These are phyloP conservation scores for Carassius auratus DNA, from an alignment of 2,113 vertebrate genomes.

Conservation along the genomic window DNA sequence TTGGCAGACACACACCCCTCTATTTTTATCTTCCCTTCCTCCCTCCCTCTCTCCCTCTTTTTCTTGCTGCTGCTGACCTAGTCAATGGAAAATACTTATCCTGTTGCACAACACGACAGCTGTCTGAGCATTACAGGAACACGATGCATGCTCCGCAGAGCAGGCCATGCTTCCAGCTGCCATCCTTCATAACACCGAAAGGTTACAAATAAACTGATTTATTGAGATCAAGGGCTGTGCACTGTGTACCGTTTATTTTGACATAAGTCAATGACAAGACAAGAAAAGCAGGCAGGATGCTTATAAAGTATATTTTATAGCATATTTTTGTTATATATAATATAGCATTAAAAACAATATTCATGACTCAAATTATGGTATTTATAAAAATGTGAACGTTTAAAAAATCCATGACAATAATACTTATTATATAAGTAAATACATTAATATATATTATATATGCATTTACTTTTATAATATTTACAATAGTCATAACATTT, in stretches of 20 bases:
- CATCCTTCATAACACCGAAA: conserved; percentile 45
- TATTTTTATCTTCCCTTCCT: conserved; percentile 51
- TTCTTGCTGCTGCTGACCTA: conserved; percentile 32
- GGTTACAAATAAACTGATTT: conserved; percentile 14
- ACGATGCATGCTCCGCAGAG: conserved; percentile 3
- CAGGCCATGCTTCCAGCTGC: conserved; percentile 39
- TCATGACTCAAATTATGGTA: not conserved
- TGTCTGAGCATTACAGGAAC: conserved; percentile 24
- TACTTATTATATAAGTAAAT: no score
- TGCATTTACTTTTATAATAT: no score
- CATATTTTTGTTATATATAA: not conserved
- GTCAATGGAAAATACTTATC: conserved; percentile 51
- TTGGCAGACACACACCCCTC: conserved; percentile 46
- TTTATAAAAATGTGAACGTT: not conserved
- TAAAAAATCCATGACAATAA: not conserved
- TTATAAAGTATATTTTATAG: not conserved
- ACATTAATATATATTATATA: no score
- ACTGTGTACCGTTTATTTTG: not conserved
- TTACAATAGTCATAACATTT: no score
- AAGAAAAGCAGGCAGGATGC: not conserved
- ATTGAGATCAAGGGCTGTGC: not conserved
- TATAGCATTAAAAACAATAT: not conserved
- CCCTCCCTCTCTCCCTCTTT: not conserved
- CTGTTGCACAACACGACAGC: conserved; percentile 55
- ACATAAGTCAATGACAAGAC: not conserved